Evolutionary conservation across 2,888 invertebrate species (phyloP).

Genomic region (Osedax frankpressi): DNA sequence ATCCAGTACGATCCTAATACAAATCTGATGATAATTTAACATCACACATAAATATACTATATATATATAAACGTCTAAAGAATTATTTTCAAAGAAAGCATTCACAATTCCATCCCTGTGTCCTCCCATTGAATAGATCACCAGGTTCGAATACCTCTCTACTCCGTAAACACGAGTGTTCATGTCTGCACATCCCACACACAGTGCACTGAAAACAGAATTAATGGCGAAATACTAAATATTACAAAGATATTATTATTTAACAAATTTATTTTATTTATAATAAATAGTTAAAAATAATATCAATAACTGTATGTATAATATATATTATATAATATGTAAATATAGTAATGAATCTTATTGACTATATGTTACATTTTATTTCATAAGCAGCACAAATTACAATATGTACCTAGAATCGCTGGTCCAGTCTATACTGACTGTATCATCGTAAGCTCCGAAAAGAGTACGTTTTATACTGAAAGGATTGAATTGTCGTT

Average conservation of each 20-base stretch:
- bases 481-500: constrained; percentile 76
- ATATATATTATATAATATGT: no score
- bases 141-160: constrained; percentile 62
- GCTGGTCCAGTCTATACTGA: constrained; percentile 77
- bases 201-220: constrained; percentile 64
- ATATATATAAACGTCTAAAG: constrained; percentile 57
- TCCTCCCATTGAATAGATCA: constrained; percentile 63
- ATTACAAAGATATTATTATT: no score
- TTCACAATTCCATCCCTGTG: constrained; percentile 73
- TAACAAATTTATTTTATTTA: no score
- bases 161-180: constrained; percentile 68
- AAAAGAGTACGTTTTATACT: constrained; percentile 68
- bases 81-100: constrained; percentile 74
- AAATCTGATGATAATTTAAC: no score
- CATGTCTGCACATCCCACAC: constrained; percentile 80
- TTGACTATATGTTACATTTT: no score
- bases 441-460: constrained; percentile 69
- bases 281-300: no score
- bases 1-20: no score
- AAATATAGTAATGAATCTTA: no score
- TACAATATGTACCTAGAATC: constrained; percentile 59
- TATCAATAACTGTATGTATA: no score
- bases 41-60: constrained; percentile 26
- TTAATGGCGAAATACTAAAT: no score
- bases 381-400: not conserved